phyloP scores from a whole-genome alignment of 1,140 invertebrate species.

The Diachasma alloeum region DNA sequence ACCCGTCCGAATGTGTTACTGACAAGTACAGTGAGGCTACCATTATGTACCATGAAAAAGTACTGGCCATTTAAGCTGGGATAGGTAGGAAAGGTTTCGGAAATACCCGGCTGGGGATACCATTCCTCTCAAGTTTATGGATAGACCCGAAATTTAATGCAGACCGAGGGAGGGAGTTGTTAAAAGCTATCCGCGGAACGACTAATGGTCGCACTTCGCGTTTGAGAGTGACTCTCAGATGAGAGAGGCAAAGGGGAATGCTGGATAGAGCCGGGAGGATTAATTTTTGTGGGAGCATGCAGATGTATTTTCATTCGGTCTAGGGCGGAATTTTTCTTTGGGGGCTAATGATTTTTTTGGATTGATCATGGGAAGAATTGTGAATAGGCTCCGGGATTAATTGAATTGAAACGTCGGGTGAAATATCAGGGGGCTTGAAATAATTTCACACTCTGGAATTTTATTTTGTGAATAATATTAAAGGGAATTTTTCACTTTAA shows the following conservation, averaged over 20 bases:
- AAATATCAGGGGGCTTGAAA: no score
- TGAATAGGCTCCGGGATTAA: no score
- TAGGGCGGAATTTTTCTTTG: background rate
- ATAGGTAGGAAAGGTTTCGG: background rate
- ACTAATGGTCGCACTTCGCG: slow-evolving; percentile 40
- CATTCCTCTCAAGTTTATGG: slow-evolving; percentile 6
- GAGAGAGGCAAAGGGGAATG: background rate
- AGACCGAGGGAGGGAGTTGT: slow-evolving; percentile 45
- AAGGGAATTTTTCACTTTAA: no score
- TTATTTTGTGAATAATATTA: no score
- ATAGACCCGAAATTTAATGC: slow-evolving; percentile 32
- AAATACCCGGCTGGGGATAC: background rate
- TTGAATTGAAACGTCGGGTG: no score
- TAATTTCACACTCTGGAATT: no score
- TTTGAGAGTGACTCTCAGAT: slow-evolving; percentile 4
- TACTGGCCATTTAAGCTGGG: slow-evolving; percentile 15
- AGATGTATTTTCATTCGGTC: background rate
- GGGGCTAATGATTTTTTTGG: no score
- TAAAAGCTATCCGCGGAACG: slow-evolving; percentile 48
- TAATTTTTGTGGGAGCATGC: background rate
- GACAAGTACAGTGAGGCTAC: slow-evolving; percentile 49
- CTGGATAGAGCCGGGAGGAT: background rate
- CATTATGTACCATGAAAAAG: slow-evolving; percentile 7
- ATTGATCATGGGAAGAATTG: no score
- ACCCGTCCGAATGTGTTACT: slow-evolving; percentile 35